phyloP scores from a whole-genome alignment of 2,888 invertebrate genomes.

The Ferdinandea cuprea region DNA sequence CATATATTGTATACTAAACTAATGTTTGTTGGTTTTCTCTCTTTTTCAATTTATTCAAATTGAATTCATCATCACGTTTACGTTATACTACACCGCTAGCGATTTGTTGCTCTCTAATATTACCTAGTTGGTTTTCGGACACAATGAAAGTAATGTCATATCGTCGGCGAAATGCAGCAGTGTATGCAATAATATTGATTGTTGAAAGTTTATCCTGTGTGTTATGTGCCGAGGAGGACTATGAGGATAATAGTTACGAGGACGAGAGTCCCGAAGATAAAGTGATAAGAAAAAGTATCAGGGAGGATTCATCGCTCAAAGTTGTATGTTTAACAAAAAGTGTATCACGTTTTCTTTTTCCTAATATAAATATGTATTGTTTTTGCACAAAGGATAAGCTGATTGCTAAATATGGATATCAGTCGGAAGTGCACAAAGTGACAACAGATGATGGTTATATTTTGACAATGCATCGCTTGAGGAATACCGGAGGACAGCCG shows the following conservation, averaged over 20 bases:
- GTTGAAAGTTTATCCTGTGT: conserved; percentile 46
- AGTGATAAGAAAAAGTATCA: conserved; percentile 79
- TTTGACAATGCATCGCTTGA: conserved; percentile 89
- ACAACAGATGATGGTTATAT: conserved; percentile 91
- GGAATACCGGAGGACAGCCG: conserved; percentile 84
- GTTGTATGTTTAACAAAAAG: conserved; percentile 80
- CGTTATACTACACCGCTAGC: background rate
- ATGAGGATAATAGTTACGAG: conserved; percentile 80
- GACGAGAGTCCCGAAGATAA: conserved; percentile 80
- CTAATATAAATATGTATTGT: no score
- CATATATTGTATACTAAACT: background rate
- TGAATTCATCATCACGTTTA: conserved; percentile 52
- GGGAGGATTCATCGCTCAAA: conserved; percentile 79
- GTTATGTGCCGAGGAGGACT: conserved; percentile 75
- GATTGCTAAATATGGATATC: conserved; percentile 86
- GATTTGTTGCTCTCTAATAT: conserved; percentile 39
- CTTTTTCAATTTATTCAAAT: conserved; percentile 69
- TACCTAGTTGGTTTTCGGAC: conserved; percentile 56
- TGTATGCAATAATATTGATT: conserved; percentile 58
- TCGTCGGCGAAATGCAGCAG: conserved; percentile 52
- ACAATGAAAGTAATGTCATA: conserved; percentile 71
- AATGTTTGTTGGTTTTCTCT: conserved; percentile 48
- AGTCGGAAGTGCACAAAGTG: conserved; percentile 86
- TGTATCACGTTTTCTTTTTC: no score
- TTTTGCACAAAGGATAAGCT: conserved; percentile 83